Conservation (phyloP, 2,888 invertebrate genomes). For the Lobophora halterata region DNA sequence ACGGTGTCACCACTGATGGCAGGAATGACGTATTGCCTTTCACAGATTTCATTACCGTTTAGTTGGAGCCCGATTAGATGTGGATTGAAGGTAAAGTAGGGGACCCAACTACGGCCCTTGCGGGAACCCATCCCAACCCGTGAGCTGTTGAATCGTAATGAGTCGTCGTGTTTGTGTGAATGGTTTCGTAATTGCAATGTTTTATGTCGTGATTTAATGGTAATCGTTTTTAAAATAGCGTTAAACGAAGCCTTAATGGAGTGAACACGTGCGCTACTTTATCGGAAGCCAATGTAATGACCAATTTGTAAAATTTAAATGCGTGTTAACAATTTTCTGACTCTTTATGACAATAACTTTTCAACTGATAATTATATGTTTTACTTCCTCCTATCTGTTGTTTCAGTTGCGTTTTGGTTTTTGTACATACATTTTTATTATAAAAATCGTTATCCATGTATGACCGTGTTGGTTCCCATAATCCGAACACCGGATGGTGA, state of each 20-base stretch:
- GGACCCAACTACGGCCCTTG: conserved; percentile 19
- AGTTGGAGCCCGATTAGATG: conserved; percentile 22
- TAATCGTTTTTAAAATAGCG: conserved; percentile 15
- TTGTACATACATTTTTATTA: no score
- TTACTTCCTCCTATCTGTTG: no score
- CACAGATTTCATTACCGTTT: conserved; percentile 30
- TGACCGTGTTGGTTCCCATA: no score
- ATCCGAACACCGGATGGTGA: no score
- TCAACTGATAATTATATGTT: no score
- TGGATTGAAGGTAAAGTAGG: conserved; percentile 13
- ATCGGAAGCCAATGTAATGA: no score
- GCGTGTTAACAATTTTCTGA: no score
- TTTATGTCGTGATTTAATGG: conserved; percentile 16
- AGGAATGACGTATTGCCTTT: conserved; percentile 29
- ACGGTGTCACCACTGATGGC: conserved; percentile 23
- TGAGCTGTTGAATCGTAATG: conserved; percentile 20
- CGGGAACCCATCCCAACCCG: conserved; percentile 11
- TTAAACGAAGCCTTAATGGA: conserved; percentile 9
- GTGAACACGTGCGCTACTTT: conserved; percentile 1
- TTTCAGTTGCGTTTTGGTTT: no score
- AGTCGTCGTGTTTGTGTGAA: conserved; percentile 23
- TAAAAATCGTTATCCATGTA: no score
- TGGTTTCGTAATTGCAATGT: conserved; percentile 21
- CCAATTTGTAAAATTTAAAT: no score
- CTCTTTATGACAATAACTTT: no score